Percentiles rank a stretch among this genome's conserved stretches.
These are phyloP conservation scores for Trochalopteron elliotii DNA, from an alignment of 2,113 vertebrate species.

Conservation along the genomic window DNA sequence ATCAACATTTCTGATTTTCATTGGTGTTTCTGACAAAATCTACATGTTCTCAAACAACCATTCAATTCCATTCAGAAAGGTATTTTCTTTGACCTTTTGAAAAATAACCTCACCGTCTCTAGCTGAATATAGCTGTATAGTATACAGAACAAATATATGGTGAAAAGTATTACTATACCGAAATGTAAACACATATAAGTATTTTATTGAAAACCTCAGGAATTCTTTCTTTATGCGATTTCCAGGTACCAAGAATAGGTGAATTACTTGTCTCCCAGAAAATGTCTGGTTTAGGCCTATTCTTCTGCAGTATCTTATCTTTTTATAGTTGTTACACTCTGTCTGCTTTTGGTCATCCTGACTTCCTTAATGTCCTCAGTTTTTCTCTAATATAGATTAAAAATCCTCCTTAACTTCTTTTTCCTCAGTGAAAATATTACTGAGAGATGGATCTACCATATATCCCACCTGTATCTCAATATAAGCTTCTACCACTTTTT, in stretches of 20 bases:
- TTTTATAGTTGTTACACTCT: neutral
- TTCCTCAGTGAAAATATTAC: neutral
- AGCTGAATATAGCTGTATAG: neutral
- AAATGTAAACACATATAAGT: neutral
- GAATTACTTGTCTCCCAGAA: neutral
- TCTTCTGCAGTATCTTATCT: neutral
- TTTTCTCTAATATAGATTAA: neutral
- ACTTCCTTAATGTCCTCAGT: neutral
- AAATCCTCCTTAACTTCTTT: neutral
- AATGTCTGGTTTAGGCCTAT: neutral
- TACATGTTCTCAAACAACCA: neutral
- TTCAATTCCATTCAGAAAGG: neutral
- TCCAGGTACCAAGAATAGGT: neutral
- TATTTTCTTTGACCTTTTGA: neutral
- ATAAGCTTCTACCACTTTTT: neutral
- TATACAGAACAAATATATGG: neutral
- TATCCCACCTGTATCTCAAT: neutral
- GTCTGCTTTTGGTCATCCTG: neutral
- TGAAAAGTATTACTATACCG: neutral
- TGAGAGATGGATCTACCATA: neutral
- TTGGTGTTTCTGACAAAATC: neutral
- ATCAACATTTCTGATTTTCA: neutral
- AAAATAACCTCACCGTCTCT: neutral
- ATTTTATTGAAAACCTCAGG: neutral
- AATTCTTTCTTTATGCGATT: neutral